These are phyloP conservation scores for Aurelia aurita DNA, from an alignment of 30 jellyfish, hydroid and myxozoan species.

Conservation along the genomic window DNA sequence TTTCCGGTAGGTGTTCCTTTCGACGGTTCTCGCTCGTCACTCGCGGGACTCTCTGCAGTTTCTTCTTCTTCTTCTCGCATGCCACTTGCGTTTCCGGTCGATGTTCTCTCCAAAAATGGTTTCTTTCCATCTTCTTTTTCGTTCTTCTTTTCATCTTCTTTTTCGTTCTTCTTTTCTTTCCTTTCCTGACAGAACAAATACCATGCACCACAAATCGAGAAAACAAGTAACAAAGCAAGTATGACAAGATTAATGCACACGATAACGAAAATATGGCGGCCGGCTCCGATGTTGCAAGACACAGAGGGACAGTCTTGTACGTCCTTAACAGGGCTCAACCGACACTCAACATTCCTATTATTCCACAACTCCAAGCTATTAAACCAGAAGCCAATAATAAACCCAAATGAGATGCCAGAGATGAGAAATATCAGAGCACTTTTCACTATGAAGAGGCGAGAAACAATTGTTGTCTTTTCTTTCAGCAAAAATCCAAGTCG, in stretches of 20 bases:
- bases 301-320: too few relatives aligned
- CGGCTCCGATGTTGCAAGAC: conserved; percentile 54
- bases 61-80: too few relatives aligned
- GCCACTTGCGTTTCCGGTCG: too few relatives aligned
- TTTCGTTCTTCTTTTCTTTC: too few relatives aligned
- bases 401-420: not conserved
- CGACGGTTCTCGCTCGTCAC: too few relatives aligned
- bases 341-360: not conserved
- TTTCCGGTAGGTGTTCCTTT: too few relatives aligned
- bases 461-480: not conserved
- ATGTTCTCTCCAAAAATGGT: too few relatives aligned
- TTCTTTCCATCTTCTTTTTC: too few relatives aligned
- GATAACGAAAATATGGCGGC: conserved; percentile 10
- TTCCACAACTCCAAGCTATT: not conserved
- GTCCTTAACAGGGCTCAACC: too few relatives aligned
- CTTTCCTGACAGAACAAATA: too few relatives aligned
- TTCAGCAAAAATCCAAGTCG: not conserved
- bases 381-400: not conserved
- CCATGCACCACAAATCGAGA: not conserved
- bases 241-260: not conserved
- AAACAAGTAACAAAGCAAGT: not conserved
- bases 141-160: too few relatives aligned
- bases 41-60: too few relatives aligned
- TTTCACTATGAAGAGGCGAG: not conserved
- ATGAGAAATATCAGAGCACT: not conserved